These are phyloP conservation scores for Andrena trimmerana DNA, from an alignment of 2,888 invertebrate species.

Conservation along the genomic window DNA sequence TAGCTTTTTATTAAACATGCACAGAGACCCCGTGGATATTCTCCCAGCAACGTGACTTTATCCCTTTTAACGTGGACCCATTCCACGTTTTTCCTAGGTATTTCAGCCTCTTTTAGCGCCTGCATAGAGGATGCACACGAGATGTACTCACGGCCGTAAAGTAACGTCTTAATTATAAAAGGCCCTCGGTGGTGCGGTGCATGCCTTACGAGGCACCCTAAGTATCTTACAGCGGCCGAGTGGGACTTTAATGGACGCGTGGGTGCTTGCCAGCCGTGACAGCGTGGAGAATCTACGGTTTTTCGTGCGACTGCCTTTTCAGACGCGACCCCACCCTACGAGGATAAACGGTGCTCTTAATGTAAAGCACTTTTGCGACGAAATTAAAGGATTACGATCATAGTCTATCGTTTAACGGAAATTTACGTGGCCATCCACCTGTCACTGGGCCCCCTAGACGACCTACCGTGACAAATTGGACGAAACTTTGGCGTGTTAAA, in stretches of 20 bases:
- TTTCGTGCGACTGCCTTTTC: conserved; percentile 70
- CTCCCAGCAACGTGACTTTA: neutral
- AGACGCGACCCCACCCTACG: conserved; percentile 46
- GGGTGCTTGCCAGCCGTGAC: conserved; percentile 74
- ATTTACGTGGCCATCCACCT: conserved; percentile 25
- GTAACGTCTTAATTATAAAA: conserved; percentile 83
- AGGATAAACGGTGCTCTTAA: conserved; percentile 45
- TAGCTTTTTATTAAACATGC: neutral
- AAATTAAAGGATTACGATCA: conserved; percentile 62
- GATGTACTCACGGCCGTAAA: conserved; percentile 74
- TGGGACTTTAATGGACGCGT: conserved; percentile 77
- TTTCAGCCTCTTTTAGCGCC: conserved; percentile 46
- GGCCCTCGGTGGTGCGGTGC: conserved; percentile 68
- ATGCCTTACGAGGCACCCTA: conserved; percentile 75
- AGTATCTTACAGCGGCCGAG: conserved; percentile 69
- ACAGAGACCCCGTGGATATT: neutral
- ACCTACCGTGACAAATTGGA: neutral
- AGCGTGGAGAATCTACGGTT: conserved; percentile 68
- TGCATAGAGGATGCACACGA: conserved; percentile 59
- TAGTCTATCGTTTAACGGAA: conserved; percentile 37
- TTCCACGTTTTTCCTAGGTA: conserved; percentile 39
- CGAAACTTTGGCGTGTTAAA: neutral
- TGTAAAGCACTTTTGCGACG: conserved; percentile 41
- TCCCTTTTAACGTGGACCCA: neutral
- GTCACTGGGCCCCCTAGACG: neutral